phyloP scores from a whole-genome alignment of 2,888 invertebrate genomes.

The Brachynemurus nebulosus region DNA sequence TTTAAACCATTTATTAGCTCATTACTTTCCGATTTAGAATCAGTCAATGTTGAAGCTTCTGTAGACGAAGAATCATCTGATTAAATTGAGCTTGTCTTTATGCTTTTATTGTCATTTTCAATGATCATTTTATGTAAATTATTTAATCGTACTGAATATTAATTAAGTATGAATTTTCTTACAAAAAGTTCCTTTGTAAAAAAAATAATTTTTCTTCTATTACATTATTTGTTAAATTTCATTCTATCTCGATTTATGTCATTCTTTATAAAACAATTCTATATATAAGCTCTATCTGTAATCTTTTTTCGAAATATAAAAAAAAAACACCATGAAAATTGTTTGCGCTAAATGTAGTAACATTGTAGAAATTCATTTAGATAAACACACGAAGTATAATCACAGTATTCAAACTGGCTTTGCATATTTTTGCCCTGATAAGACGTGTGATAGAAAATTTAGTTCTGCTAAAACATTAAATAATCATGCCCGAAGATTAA shows the following conservation, averaged over 20 bases:
- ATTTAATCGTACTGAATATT: not conserved
- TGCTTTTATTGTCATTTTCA: not conserved
- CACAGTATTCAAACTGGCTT: not conserved
- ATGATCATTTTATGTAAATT: not conserved
- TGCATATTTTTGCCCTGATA: not conserved
- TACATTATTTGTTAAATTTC: too few species aligned
- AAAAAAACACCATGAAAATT: not conserved
- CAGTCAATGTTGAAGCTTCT: not conserved
- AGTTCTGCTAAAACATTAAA: not conserved
- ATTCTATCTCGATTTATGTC: too few species aligned
- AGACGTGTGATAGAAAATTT: not conserved
- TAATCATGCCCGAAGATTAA: not conserved
- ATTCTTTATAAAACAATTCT: too few species aligned
- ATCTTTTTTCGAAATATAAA: too few species aligned
- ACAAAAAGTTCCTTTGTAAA: not conserved
- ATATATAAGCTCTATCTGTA: too few species aligned
- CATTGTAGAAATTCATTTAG: not conserved
- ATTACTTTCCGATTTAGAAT: not conserved
- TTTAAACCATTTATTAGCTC: not conserved
- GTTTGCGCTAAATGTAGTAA: not conserved
- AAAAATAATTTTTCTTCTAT: too few species aligned
- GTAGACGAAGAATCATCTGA: not conserved
- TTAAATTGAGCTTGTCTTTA: not conserved
- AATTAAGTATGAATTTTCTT: not conserved
- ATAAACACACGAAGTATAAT: not conserved